Conservation (phyloP, 2,113 vertebrate genomes). For the Quiscalus mexicanus region DNA sequence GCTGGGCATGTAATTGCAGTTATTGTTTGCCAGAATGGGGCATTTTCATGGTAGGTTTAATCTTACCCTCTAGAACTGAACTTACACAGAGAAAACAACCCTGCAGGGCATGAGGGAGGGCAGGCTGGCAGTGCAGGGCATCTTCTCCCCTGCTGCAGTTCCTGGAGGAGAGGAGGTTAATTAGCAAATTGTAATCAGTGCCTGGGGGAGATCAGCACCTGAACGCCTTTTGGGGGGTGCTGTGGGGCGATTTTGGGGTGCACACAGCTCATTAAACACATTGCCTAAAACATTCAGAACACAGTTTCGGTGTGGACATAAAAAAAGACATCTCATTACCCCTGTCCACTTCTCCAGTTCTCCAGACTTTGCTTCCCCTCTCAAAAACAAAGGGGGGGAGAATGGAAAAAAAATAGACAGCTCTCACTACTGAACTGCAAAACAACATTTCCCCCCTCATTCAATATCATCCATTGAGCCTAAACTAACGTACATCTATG, state of each 20-base stretch:
- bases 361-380: not conserved
- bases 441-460: not conserved
- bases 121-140: not conserved
- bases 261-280: not conserved
- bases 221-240: not conserved
- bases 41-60: not conserved
- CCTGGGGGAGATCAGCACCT: not conserved
- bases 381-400: not conserved
- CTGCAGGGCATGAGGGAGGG: not conserved
- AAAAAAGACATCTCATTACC: not conserved
- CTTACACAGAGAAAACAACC: not conserved
- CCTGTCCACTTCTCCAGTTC: not conserved
- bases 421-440: not conserved
- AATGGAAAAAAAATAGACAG: not conserved
- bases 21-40: not conserved
- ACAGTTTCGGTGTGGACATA: not conserved
- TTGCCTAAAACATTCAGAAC: not conserved
- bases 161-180: not conserved
- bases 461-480: not conserved
- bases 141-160: not conserved
- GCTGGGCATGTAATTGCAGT: not conserved
- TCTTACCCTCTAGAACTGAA: not conserved
- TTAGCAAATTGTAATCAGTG: not conserved
- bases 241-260: rapidly evolving
- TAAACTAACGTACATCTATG: not conserved